Conservation (phyloP, 2,888 invertebrate genomes). For the Heliconius ismenius region DNA sequence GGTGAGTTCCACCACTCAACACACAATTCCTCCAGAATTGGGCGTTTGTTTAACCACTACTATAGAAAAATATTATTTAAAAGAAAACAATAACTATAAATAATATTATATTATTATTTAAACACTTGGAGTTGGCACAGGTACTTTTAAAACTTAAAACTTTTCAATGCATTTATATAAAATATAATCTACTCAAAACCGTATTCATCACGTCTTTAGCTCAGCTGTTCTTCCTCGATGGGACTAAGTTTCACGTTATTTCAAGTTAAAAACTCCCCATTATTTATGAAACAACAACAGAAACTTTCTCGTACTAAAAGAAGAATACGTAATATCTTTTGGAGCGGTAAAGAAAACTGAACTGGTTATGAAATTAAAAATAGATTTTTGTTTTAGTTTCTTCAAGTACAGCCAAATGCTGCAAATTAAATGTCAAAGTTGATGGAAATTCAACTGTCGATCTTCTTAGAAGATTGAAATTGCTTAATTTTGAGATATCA, state of each 20-base stretch:
- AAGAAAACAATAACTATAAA: neutral
- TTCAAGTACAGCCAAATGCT: constrained; percentile 29
- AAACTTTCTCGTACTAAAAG: constrained; percentile 31
- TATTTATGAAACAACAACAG: constrained; percentile 36
- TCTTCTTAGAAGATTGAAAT: neutral
- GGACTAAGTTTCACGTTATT: constrained; percentile 26
- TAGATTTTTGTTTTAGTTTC: constrained; percentile 34
- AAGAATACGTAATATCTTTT: constrained; percentile 39
- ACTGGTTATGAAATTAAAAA: constrained; percentile 39
- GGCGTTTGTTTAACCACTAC: too few relatives aligned
- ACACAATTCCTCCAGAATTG: too few relatives aligned
- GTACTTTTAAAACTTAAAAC: neutral
- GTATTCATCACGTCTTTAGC: constrained; percentile 27
- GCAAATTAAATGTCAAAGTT: constrained; percentile 1
- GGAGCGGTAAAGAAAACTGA: constrained; percentile 34
- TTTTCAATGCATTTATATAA: neutral
- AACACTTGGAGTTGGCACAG: neutral
- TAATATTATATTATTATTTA: neutral
- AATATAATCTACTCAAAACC: constrained; percentile 15
- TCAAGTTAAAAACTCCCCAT: constrained; percentile 32
- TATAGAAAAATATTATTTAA: neutral
- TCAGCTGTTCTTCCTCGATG: constrained; percentile 18
- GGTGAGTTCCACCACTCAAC: too few relatives aligned
- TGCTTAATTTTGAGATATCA: neutral
- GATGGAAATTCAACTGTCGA: neutral